Evolutionary conservation across 2,113 vertebrate species (phyloP).

Genomic region (Eira barbara): DNA sequence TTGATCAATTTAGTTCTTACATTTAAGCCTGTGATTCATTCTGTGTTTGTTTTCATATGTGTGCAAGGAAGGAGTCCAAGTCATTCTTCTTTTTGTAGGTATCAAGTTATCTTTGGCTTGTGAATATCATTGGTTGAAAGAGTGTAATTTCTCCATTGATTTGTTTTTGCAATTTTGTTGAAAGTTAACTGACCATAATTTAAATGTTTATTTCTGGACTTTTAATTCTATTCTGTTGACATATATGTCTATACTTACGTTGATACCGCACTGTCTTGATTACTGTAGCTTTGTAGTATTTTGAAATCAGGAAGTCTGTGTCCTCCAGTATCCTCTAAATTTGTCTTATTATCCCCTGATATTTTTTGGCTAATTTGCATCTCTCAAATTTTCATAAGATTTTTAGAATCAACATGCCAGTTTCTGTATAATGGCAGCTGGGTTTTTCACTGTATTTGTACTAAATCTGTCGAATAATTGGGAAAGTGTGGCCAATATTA

Average conservation of each 20-base stretch:
- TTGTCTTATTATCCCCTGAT: no score
- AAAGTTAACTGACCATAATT: neutral
- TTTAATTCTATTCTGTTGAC: neutral
- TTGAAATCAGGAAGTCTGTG: neutral
- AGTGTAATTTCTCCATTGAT: neutral
- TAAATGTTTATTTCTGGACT: neutral
- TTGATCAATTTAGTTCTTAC: neutral
- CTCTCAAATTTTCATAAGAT: no score
- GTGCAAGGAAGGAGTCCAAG: neutral
- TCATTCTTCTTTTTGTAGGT: neutral
- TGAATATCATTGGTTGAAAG: neutral
- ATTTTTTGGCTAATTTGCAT: no score
- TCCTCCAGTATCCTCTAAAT: neutral
- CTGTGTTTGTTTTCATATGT: neutral
- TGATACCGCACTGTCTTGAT: neutral
- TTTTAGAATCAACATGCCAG: no score
- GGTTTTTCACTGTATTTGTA: no score
- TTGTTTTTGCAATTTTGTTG: neutral
- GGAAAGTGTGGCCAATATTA: no score
- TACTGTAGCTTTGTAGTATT: neutral
- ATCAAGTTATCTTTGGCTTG: neutral
- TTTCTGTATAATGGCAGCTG: no score
- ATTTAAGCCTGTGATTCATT: neutral
- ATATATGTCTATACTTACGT: neutral
- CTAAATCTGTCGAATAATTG: no score